phyloP scores from a whole-genome alignment of 1,140 invertebrate genomes.

The Colletes latitarsis region DNA sequence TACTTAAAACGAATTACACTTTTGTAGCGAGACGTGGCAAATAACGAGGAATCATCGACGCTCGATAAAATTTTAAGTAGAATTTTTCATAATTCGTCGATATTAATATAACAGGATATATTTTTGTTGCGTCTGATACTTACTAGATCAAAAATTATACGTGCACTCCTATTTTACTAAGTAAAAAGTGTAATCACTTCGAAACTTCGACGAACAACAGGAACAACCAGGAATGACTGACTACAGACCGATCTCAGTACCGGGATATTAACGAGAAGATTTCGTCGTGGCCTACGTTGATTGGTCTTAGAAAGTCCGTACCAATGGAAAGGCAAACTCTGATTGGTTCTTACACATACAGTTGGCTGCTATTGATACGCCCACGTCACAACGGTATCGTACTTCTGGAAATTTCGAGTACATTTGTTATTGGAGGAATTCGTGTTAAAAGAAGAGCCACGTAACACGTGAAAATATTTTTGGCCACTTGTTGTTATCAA shows the following conservation, averaged over 20 bases:
- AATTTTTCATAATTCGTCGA: not conserved
- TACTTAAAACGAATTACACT: not conserved
- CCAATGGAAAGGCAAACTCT: conserved; percentile 63
- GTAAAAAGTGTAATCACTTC: conserved; percentile 8
- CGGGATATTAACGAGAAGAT: conserved; percentile 80
- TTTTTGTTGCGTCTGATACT: not conserved
- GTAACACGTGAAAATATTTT: conserved; percentile 2
- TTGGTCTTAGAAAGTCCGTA: conserved; percentile 75
- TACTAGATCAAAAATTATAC: conserved; percentile 15
- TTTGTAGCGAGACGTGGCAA: conserved; percentile 40
- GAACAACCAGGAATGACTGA: conserved; percentile 73
- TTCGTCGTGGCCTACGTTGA: conserved; percentile 80
- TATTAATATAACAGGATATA: not conserved
- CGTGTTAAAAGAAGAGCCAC: not conserved
- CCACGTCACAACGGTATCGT: conserved; percentile 76
- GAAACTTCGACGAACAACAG: conserved; percentile 34
- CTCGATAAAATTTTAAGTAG: not conserved
- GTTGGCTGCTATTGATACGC: conserved; percentile 82
- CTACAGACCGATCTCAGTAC: conserved; percentile 66
- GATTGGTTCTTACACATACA: conserved; percentile 73
- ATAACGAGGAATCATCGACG: not conserved
- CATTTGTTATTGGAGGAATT: conserved; percentile 19
- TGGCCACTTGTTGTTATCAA: not conserved
- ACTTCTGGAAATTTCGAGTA: conserved; percentile 69
- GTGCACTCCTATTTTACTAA: not conserved